Percentiles rank a stretch among this genome's conserved stretches.
These are phyloP conservation scores for Gavia stellata DNA, from an alignment of 2,113 vertebrate species.

Conservation along the genomic window DNA sequence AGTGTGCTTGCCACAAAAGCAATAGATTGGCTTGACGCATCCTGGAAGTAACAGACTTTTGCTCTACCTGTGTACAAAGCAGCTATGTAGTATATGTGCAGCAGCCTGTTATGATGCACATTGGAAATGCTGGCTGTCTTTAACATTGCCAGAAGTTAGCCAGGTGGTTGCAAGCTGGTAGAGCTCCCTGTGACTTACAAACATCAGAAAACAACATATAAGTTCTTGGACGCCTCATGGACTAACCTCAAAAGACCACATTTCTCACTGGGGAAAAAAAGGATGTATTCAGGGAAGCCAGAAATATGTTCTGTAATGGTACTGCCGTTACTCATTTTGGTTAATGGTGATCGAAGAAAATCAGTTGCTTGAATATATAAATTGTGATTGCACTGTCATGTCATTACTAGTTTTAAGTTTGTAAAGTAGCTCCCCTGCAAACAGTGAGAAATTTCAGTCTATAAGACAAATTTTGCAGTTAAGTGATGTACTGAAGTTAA, in stretches of 20 bases:
- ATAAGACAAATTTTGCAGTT: background rate
- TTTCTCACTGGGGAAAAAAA: background rate
- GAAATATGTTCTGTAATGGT: background rate
- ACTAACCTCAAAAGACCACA: background rate
- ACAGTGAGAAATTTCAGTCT: background rate
- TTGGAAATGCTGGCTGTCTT: background rate
- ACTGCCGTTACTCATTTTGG: background rate
- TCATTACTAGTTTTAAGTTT: background rate
- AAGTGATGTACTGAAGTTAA: background rate
- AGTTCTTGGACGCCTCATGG: background rate
- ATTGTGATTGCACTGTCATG: background rate
- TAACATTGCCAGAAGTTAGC: background rate
- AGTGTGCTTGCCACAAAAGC: background rate
- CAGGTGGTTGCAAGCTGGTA: background rate
- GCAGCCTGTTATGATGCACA: background rate
- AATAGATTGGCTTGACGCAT: rapidly evolving
- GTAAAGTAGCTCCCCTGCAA: background rate
- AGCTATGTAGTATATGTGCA: background rate
- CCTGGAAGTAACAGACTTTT: background rate
- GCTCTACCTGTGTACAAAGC: background rate
- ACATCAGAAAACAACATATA: background rate
- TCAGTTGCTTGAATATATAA: background rate
- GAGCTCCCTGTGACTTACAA: background rate
- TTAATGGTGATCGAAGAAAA: background rate
- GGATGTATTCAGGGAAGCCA: background rate